Conservation (phyloP, 2,113 vertebrate genomes). For the Coryphaenoides rupestris region DNA sequence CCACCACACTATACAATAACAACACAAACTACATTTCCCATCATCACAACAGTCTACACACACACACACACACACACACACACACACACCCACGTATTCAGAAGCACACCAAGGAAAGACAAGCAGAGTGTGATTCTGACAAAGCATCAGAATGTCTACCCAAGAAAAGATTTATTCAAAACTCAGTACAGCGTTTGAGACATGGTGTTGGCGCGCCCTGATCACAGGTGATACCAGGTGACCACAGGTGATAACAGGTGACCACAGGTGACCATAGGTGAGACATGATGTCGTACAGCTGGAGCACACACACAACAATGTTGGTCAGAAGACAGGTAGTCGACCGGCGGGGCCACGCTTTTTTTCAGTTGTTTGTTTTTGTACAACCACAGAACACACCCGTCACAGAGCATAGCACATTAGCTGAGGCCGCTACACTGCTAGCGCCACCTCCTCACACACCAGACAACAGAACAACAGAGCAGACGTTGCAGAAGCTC, state of each 20-base stretch:
- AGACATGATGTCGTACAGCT: constrained; percentile 83
- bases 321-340: constrained; percentile 73
- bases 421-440: constrained; percentile 76
- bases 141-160: constrained; percentile 72
- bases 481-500: too few species aligned
- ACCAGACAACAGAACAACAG: too few species aligned
- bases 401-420: constrained; percentile 86
- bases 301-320: constrained; percentile 77
- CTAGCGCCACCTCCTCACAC: constrained; percentile 1
- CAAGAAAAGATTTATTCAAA: constrained; percentile 98
- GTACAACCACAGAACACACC: constrained; percentile 71
- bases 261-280: constrained; percentile 76
- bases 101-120: neutral
- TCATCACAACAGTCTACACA: neutral
- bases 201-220: constrained; percentile 75
- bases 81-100: neutral
- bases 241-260: too few species aligned
- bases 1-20: neutral
- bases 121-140: constrained; percentile 17
- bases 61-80: too few species aligned
- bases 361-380: constrained; percentile 68
- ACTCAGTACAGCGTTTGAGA: constrained; percentile 90
- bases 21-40: neutral
- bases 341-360: constrained; percentile 44
- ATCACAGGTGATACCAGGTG: too few species aligned